These are phyloP conservation scores for Ischnura elegans DNA, from an alignment of 2,888 invertebrate species.

Conservation along the genomic window DNA sequence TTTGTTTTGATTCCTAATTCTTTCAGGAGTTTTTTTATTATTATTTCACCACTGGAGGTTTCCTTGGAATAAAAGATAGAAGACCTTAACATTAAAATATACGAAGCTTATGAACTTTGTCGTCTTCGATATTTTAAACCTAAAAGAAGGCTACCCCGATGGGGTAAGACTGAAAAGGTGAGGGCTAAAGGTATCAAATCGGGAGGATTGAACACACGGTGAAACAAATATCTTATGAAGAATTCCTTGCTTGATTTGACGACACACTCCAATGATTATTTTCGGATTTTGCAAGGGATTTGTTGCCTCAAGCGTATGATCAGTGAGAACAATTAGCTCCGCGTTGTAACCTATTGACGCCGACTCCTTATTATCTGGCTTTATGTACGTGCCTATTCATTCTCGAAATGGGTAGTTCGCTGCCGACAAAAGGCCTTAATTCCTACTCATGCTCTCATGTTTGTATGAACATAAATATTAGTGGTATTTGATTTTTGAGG, in stretches of 20 bases:
- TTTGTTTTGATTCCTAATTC: no score
- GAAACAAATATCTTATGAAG: not conserved
- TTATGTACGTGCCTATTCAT: not conserved
- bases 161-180: no score
- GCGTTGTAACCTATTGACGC: not conserved
- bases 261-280: not conserved
- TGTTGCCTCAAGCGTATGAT: not conserved
- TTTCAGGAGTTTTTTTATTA: no score
- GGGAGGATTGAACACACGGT: not conserved
- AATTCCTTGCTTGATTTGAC: not conserved
- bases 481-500: no score
- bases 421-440: not conserved
- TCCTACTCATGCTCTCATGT: not conserved
- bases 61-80: no score
- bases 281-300: not conserved
- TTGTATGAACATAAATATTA: no score
- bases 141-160: no score
- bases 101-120: no score
- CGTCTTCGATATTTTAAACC: no score
- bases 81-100: no score
- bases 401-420: not conserved
- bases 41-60: no score
- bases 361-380: not conserved
- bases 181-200: no score
- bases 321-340: not conserved